These are phyloP conservation scores for Lophotriccus pileatus DNA, from an alignment of 2,797 vertebrate genomes.

Conservation along the genomic window DNA sequence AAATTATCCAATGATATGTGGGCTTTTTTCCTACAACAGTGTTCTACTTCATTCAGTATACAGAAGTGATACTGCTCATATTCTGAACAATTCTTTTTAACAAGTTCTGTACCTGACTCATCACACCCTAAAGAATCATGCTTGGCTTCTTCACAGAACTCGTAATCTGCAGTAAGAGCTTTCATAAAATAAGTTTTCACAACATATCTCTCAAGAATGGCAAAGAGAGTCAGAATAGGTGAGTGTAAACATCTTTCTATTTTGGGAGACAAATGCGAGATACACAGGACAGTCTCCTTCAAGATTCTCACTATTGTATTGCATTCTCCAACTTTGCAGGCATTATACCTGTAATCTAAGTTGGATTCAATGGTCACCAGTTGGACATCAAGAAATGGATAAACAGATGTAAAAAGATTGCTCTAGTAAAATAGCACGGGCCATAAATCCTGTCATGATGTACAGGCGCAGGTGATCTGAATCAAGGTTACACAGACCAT, in stretches of 20 bases:
- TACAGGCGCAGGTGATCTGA: background rate
- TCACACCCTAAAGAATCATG: background rate
- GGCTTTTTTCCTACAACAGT: fast-evolving
- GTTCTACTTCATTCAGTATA: background rate
- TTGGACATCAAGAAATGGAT: background rate
- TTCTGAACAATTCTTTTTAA: background rate
- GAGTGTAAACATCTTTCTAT: background rate
- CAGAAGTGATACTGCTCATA: background rate
- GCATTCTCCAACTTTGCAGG: background rate
- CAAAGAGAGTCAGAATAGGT: background rate
- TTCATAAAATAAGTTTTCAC: background rate
- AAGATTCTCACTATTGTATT: background rate
- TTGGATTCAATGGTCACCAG: background rate
- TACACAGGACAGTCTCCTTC: background rate
- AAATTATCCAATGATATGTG: background rate
- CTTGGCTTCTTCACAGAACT: background rate
- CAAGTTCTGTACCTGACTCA: background rate
- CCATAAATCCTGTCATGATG: background rate
- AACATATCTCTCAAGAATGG: background rate
- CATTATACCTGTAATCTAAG: background rate
- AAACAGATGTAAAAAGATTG: background rate
- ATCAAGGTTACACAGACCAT: background rate
- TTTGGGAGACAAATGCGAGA: background rate
- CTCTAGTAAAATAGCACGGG: background rate
- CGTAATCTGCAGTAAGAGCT: background rate